A percentile compares a stretch with the other conserved stretches of the same genome.
These are phyloP conservation scores for Rattus rattus DNA, from an alignment of 2,113 vertebrate genomes.

Conservation along the genomic window DNA sequence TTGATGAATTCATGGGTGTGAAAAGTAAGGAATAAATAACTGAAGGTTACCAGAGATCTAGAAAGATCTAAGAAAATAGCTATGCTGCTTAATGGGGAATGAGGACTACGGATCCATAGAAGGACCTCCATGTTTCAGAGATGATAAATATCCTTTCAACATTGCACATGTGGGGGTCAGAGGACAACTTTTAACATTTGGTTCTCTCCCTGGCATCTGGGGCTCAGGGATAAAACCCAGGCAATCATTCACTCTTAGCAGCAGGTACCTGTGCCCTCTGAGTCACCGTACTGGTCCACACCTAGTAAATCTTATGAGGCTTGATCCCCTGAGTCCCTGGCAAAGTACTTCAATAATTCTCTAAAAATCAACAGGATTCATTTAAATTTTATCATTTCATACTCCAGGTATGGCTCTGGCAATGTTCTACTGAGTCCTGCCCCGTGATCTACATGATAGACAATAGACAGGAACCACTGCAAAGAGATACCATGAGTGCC, in stretches of 20 bases:
- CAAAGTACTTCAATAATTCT: background rate
- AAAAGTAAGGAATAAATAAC: constrained; percentile 52
- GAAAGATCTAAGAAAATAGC: background rate
- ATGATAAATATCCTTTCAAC: too few relatives aligned
- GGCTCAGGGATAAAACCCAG: background rate
- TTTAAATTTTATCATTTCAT: background rate
- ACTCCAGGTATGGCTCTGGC: background rate
- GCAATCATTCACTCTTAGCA: background rate
- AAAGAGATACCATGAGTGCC: background rate
- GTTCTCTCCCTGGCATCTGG: background rate
- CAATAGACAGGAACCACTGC: background rate
- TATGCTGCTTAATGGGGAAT: background rate
- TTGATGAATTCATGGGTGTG: constrained; percentile 45
- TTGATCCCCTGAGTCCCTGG: background rate
- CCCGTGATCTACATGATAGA: background rate
- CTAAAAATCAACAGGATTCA: background rate
- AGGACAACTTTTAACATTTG: too few relatives aligned
- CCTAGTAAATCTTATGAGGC: background rate
- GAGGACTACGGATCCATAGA: background rate
- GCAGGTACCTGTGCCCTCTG: background rate
- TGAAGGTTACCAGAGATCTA: background rate
- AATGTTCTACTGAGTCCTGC: background rate
- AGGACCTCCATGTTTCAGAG: background rate
- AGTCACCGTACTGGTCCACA: background rate
- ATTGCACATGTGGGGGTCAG: background rate